Evolutionary conservation across 1,140 invertebrate genomes (phyloP).

Genomic region (Chionoecetes opilio): DNA sequence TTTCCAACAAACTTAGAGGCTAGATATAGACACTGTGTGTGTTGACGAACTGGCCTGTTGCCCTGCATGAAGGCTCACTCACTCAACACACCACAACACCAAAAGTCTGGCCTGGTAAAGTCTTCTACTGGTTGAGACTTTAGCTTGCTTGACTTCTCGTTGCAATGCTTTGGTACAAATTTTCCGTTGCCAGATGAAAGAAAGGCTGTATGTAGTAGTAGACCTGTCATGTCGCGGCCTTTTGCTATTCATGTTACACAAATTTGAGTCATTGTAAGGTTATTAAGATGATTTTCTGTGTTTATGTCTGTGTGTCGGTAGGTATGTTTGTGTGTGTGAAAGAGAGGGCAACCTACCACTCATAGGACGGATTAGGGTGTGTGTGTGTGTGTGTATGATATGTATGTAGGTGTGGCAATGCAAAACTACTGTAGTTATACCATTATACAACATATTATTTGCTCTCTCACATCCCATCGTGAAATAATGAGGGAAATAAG

Average conservation of each 20-base stretch:
- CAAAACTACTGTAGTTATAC: not conserved
- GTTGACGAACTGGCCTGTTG: not conserved
- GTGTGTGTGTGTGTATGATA: not conserved
- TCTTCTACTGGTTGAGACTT: not conserved
- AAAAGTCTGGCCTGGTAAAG: not conserved
- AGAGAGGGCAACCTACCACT: slow-evolving; percentile 7
- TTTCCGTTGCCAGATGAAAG: not conserved
- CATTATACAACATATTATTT: too few species aligned
- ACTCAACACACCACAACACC: slow-evolving; percentile 14
- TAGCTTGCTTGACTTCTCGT: not conserved
- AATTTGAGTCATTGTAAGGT: not conserved
- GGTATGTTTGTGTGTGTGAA: not conserved
- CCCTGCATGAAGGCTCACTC: not conserved
- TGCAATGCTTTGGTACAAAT: not conserved
- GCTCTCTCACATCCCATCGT: too few species aligned
- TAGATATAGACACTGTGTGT: not conserved
- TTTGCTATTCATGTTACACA: not conserved
- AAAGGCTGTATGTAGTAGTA: not conserved
- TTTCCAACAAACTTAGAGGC: not conserved
- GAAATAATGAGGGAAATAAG: too few species aligned
- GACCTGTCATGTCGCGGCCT: not conserved
- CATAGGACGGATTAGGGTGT: slow-evolving; percentile 16
- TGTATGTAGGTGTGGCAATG: not conserved
- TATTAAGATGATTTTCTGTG: not conserved
- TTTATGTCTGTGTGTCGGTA: not conserved